Evolutionary conservation across 2,888 invertebrate species (phyloP).

Genomic region (Aspidiotus rigidus): DNA sequence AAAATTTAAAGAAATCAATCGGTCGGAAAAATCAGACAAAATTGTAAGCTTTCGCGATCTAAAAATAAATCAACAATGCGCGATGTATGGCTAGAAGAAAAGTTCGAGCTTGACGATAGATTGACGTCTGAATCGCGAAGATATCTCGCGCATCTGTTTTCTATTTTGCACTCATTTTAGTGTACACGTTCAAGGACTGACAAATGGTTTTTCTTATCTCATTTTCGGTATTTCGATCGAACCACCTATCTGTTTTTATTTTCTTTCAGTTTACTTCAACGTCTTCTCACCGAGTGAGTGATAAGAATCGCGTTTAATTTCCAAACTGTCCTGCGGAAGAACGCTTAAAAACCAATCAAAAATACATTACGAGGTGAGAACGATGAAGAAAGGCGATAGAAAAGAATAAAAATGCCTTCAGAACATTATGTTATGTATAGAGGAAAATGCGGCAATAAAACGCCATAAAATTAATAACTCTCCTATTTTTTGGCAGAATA

Average conservation of each 20-base stretch:
- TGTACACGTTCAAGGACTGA: neutral
- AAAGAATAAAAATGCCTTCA: neutral
- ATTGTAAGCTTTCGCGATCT: no score
- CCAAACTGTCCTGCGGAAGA: neutral
- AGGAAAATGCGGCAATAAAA: conserved; percentile 1
- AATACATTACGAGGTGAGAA: neutral
- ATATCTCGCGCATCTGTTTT: neutral
- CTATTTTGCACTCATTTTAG: neutral
- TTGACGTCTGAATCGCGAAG: neutral
- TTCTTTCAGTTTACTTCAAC: neutral
- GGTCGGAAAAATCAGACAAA: no score
- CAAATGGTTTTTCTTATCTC: neutral
- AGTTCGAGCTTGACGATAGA: no score
- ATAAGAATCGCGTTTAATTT: neutral
- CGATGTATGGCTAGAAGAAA: no score
- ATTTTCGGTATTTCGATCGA: no score
- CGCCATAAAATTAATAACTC: neutral
- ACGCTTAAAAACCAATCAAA: neutral
- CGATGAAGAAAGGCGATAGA: neutral
- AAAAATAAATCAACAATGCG: no score
- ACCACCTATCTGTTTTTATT: no score
- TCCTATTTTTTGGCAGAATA: neutral
- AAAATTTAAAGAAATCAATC: no score
- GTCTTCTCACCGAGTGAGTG: neutral
- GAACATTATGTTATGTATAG: no score